These are phyloP conservation scores for Bubo blakistoni DNA, from an alignment of 2,113 vertebrate species.

Conservation along the genomic window DNA sequence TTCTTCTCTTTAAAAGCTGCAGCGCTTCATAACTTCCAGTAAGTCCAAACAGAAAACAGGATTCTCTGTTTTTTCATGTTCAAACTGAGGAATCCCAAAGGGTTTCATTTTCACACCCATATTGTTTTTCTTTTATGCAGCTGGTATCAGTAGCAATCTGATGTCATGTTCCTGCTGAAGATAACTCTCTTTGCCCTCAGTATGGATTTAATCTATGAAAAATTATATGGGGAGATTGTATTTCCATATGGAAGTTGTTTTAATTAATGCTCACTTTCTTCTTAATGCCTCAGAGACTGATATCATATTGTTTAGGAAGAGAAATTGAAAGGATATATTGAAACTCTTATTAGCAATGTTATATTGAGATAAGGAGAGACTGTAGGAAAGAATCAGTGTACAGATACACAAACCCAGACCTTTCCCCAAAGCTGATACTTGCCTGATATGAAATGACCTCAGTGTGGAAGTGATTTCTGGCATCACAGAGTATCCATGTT, in stretches of 20 bases:
- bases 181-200: not conserved
- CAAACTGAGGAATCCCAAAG: not conserved
- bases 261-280: not conserved
- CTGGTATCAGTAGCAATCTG: not conserved
- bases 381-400: not conserved
- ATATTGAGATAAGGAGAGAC: not conserved
- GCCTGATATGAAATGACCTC: not conserved
- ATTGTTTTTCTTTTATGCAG: not conserved
- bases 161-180: not conserved
- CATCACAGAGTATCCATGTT: not conserved
- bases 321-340: not conserved
- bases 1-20: not conserved
- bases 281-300: not conserved
- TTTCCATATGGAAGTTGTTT: not conserved
- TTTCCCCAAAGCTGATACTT: not conserved
- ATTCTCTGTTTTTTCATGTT: not conserved
- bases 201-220: not conserved
- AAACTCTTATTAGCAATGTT: not conserved
- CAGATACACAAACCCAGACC: not conserved
- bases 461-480: not conserved
- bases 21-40: not conserved
- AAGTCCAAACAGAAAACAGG: not conserved
- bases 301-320: not conserved
- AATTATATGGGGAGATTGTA: not conserved
- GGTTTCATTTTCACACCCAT: not conserved